Evolutionary conservation across 2,113 vertebrate genomes (phyloP).

Genomic region (Hiodon tergisus): DNA sequence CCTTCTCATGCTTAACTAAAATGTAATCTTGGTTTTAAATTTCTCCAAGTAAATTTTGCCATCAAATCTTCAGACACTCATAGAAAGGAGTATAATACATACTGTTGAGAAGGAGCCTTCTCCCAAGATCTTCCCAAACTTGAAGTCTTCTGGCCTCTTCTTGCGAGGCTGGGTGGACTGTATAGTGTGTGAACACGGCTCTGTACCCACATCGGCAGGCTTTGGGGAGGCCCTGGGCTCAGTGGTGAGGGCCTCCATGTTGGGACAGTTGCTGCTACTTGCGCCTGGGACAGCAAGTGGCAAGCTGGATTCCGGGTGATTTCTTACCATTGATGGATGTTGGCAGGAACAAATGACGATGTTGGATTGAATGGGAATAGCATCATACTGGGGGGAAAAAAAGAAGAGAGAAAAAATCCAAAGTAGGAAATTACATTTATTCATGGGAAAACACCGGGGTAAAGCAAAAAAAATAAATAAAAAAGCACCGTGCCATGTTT

Average conservation of each 20-base stretch:
- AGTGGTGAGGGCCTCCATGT: constrained; percentile 75
- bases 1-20: too few species aligned
- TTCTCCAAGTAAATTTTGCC: background rate
- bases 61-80: background rate
- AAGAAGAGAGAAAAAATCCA: constrained; percentile 11
- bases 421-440: background rate
- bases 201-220: constrained; percentile 60
- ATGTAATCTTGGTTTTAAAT: background rate
- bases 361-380: constrained; percentile 90
- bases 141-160: constrained; percentile 95
- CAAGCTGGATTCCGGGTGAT: constrained; percentile 78
- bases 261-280: constrained; percentile 73
- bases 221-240: constrained; percentile 60
- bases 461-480: background rate
- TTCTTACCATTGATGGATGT: constrained; percentile 95
- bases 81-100: constrained; percentile 40
- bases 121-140: constrained; percentile 93
- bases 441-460: background rate
- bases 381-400: constrained; percentile 79
- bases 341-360: constrained; percentile 93
- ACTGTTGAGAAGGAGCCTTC: constrained; percentile 98
- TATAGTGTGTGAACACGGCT: constrained; percentile 50
- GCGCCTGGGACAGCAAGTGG: constrained; percentile 71
- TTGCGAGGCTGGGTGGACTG: constrained; percentile 82
- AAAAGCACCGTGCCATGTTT: background rate